Evolutionary conservation across 2,797 vertebrate species (phyloP), one percentile per base, ranked within the genome.

Genomic region (Chromobotia macracanthus): DNA sequence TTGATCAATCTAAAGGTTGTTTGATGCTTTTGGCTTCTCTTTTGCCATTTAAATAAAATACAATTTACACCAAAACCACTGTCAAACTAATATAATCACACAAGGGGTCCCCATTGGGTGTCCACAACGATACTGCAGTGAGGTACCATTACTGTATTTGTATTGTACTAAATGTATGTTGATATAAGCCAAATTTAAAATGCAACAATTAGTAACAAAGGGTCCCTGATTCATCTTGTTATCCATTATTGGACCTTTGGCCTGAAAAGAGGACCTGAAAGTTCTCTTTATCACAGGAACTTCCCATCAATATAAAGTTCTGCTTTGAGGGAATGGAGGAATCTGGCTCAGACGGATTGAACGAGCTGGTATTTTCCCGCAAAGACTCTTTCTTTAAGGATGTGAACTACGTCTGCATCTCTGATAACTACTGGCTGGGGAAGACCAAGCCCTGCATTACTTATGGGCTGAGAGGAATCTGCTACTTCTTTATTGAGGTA

Each of bases 281-380:
- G 5, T 9, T 51, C 23, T 12, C 9, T 67, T 19, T 15, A 0
- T 48, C 31, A 28, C 87, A 99, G 97, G 96, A 97, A 2, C 85
- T 99, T 80, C 98, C 98, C 3, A 96, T 99, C 89, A 99, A 99
- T 84, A 77, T 99, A 67, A 97, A 97, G 72, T 98, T 99, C 91
- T 99, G 97, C 86, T 93, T 99, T 0, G 98, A 99, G 84, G 98
- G 98, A 72, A 99, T 99, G 98, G 98, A 99, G 85, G 98, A 99
- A 81, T 99, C 97, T 0, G 97, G 96, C 50, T 99, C 98, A 0
- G 96, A 98, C 83, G 98, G 97, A 55, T 91, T 99, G 74, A 96
- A 98, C 12, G 94, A 97, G 0, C 90, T 99, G 78, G 95, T 99
- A 76, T 94, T 96, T 70, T 84, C 95, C 28, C 92, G 90, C 11